These are phyloP conservation scores for Mormyrus lacerda DNA, from an alignment of 2,113 vertebrate genomes.

Conservation along the genomic window DNA sequence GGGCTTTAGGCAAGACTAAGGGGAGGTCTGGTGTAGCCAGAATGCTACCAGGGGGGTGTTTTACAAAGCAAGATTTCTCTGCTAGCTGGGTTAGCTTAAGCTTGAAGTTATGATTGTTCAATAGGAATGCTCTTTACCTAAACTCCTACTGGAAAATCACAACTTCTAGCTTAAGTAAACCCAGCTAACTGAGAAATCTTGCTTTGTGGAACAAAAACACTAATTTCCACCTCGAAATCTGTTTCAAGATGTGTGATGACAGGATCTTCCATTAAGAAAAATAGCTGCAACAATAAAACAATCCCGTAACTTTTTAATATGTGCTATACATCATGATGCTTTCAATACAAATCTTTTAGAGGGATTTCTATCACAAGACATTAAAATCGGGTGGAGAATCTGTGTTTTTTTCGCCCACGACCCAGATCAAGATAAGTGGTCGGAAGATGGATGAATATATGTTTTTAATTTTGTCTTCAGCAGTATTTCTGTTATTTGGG, in stretches of 20 bases:
- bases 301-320: neutral
- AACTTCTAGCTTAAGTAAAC: neutral
- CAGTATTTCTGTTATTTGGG: neutral
- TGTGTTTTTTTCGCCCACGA: neutral
- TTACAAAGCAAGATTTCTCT: neutral
- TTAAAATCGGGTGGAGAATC: neutral
- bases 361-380: neutral
- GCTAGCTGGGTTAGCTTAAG: neutral
- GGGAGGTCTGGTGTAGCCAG: neutral
- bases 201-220: neutral
- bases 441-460: neutral
- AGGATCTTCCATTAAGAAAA: neutral
- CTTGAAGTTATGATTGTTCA: neutral
- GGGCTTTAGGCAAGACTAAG: neutral
- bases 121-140: neutral
- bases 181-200: neutral
- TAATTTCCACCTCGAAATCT: neutral
- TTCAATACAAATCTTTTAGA: neutral
- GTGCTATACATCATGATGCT: neutral
- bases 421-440: neutral
- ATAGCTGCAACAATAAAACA: neutral
- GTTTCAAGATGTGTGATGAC: neutral
- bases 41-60: neutral
- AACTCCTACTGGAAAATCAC: neutral
- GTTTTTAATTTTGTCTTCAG: neutral